Base-by-base conservation (phyloP, 2,113 vertebrate species). In the Nematolebias whitei region DNA sequence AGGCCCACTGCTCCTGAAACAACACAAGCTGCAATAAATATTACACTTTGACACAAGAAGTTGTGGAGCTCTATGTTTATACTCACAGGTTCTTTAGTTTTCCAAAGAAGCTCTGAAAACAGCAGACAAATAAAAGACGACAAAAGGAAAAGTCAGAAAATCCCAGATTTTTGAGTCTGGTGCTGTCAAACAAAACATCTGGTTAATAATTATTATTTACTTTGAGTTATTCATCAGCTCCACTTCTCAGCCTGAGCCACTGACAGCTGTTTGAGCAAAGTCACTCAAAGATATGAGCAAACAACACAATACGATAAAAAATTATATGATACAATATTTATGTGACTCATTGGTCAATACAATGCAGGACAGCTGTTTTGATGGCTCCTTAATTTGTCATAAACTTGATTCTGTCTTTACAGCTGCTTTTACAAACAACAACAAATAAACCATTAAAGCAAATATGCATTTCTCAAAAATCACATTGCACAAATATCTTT, bases 71-170 rank as follows among this genome's bases (percentile, higher is more conserved):
- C 8, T 9, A 2, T 23, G 0, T 12, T 13, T 35, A n/a, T 59
- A 88, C 89, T 86, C 64, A 92, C 90, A 57, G 61, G 47, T 82
- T 90, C 72, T 91, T 93, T 12, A 81, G 48, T 84, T 92, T 91
- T 71, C 85, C 90, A 73, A 93, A 90, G 51, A 91, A 90, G 82
- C 82, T 92, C 93, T 94, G 85, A 50, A 77, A 80, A 79, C 5
- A 76, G 2, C 15, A 72, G 20, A 76, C 53, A 32, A 52, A 13
- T 15, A 19, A 71, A 35, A 24, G 18, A 29, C 9, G 22, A 32
- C 32, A 24, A 2, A 1, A 7, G 24, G 9, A 35, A 19, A 16
- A 24, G 4, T 19, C 6, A 19, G 18, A 18, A 19, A 9, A 1
- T 12, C 12, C n/a, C 4, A 14, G 8, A 22, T 57, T 23, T 41